Conservation (phyloP, 2,113 vertebrate species). For the Merops nubicus region DNA sequence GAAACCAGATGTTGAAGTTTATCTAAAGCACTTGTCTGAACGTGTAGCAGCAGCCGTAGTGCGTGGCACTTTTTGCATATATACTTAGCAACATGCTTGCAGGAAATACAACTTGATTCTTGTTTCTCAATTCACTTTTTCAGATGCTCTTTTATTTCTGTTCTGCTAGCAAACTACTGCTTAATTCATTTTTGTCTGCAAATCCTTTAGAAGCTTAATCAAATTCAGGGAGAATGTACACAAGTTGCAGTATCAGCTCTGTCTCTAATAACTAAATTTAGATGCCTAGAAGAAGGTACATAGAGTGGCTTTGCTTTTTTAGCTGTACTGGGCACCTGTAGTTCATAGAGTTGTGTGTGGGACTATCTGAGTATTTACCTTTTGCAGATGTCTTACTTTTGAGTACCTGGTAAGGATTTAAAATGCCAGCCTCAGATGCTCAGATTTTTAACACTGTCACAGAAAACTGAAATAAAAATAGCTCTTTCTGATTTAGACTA, state of each 20-base stretch:
- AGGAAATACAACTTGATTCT: background rate
- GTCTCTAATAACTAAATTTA: background rate
- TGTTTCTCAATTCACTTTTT: background rate
- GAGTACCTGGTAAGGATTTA: background rate
- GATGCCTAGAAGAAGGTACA: background rate
- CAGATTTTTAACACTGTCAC: background rate
- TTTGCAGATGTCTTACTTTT: background rate
- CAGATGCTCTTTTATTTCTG: background rate
- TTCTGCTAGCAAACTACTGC: background rate
- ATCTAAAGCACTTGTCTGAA: slow-evolving; percentile 8
- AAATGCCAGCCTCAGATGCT: background rate
- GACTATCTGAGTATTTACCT: background rate
- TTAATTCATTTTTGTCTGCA: background rate
- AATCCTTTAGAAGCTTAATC: background rate
- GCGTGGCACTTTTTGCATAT: background rate
- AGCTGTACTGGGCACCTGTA: background rate
- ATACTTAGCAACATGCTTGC: background rate
- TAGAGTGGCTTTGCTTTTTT: background rate
- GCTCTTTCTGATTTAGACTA: background rate
- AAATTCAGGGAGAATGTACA: background rate
- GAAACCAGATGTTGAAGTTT: slow-evolving; percentile 35
- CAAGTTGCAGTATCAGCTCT: background rate
- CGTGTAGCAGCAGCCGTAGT: background rate
- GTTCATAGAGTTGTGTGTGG: background rate
- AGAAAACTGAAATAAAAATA: background rate